Conservation (phyloP, 2,797 vertebrate species). For the Falco naumanni region DNA sequence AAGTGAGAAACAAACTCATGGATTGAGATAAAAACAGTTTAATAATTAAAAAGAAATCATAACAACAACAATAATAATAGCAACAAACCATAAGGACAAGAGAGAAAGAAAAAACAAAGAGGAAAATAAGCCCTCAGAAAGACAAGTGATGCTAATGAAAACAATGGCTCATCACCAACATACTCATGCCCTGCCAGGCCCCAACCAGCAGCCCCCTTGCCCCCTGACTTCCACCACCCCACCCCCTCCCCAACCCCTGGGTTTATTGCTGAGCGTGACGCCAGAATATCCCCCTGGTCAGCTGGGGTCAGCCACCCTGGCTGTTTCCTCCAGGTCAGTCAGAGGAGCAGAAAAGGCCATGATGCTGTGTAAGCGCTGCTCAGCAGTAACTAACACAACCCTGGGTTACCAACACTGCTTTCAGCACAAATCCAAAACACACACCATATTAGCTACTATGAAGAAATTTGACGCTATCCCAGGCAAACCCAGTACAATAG, state of each 20-base stretch:
- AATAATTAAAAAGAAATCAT: neutral
- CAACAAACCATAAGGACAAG: neutral
- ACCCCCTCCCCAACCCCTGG: no score
- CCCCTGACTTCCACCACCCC: no score
- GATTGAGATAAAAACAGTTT: neutral
- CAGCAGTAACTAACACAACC: no score
- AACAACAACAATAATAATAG: neutral
- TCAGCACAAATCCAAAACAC: neutral
- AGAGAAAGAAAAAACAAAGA: neutral
- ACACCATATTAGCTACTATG: neutral
- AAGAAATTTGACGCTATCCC: neutral
- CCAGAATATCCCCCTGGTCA: neutral
- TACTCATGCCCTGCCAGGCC: no score
- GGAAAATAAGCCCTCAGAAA: neutral
- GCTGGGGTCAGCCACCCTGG: neutral
- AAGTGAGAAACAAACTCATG: neutral
- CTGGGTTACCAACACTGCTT: no score
- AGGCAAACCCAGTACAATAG: neutral
- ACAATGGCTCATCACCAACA: neutral
- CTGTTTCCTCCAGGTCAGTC: neutral
- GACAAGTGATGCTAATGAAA: neutral
- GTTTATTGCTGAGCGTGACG: neutral
- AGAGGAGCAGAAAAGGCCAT: no score
- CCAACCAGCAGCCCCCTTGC: no score
- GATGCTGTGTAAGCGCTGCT: no score